Conservation (phyloP, 1,140 invertebrate species). For the Laupala kohalensis region DNA sequence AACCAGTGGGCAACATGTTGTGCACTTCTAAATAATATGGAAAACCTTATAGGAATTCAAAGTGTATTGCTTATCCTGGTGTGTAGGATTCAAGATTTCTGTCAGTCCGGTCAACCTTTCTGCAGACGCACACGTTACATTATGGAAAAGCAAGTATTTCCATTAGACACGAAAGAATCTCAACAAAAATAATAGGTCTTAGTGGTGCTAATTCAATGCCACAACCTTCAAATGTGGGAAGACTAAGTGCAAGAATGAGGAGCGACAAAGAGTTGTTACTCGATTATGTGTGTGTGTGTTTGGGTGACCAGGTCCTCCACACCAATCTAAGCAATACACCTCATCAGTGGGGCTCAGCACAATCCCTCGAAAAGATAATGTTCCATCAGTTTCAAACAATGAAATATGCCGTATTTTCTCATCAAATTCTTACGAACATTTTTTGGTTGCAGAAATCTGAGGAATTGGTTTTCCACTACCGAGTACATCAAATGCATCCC, state of each 20-base stretch:
- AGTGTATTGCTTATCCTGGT: background rate
- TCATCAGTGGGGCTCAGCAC: background rate
- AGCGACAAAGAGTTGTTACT: no score
- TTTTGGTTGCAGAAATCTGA: constrained; percentile 10
- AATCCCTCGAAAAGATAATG: no score
- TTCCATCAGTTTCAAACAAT: background rate
- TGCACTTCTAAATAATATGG: background rate
- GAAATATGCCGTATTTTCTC: background rate
- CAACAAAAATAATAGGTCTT: no score
- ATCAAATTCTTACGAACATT: no score
- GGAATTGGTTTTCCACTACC: constrained; percentile 10
- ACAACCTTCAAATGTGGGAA: no score
- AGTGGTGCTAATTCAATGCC: no score
- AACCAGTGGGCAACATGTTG: background rate
- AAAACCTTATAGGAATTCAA: background rate
- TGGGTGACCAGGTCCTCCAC: no score
- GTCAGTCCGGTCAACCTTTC: background rate
- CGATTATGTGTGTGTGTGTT: no score
- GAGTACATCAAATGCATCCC: constrained; percentile 14
- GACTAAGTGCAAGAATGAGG: no score
- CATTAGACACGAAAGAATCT: no score
- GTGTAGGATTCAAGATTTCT: background rate
- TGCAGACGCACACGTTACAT: background rate
- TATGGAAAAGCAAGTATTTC: background rate
- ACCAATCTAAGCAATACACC: background rate